Evolutionary conservation across 1,140 invertebrate species (phyloP).

Genomic region (Pseudomyrmex gracilis): DNA sequence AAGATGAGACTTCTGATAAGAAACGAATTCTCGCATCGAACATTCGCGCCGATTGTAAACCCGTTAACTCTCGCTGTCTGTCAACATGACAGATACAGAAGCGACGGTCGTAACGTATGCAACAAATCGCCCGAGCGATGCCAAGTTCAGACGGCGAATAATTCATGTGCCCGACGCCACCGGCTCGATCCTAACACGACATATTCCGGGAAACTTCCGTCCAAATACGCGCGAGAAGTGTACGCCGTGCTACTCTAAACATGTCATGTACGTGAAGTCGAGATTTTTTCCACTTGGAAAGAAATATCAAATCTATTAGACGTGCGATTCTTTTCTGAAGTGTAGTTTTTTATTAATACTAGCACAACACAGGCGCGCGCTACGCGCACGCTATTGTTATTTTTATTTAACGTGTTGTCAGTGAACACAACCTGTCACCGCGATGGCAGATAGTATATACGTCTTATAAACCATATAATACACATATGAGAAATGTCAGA

Average conservation of each 20-base stretch:
- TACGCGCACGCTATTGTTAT: too few species aligned
- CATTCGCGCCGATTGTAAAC: conserved; percentile 10
- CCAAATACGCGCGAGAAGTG: conserved; percentile 21
- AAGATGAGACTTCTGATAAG: too few species aligned
- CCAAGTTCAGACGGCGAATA: conserved; percentile 32
- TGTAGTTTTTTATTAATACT: background rate
- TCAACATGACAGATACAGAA: conserved; percentile 45
- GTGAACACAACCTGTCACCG: too few species aligned
- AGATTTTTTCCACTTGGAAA: background rate
- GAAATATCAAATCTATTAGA: background rate
- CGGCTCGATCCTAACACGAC: conserved; percentile 8
- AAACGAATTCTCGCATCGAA: conserved; percentile 5
- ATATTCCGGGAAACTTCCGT: conserved; percentile 12
- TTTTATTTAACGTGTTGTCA: too few species aligned
- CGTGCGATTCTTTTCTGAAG: background rate
- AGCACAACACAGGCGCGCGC: too few species aligned
- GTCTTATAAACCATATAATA: too few species aligned
- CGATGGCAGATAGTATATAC: too few species aligned
- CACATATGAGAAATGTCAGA: too few species aligned
- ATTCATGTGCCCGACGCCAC: conserved; percentile 36
- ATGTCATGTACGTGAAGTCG: background rate
- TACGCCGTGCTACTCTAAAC: background rate
- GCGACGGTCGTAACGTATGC: conserved; percentile 17
- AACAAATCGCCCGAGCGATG: conserved; percentile 30
- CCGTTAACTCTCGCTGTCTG: conserved; percentile 13